These are phyloP conservation scores for Neofelis nebulosa DNA, from an alignment of 2,113 vertebrate species.

Conservation along the genomic window DNA sequence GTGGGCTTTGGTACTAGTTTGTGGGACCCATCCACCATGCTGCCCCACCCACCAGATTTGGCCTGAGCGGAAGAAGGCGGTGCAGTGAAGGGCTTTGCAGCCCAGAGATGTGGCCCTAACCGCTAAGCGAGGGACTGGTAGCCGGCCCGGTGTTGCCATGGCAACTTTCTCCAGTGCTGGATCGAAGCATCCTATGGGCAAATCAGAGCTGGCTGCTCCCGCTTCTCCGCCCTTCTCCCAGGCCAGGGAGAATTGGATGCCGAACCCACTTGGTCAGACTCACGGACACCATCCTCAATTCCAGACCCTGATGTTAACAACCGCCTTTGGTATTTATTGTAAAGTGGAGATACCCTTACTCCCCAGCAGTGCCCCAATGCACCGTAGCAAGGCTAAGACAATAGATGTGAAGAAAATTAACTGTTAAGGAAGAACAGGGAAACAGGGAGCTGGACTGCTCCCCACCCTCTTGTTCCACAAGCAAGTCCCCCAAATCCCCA, in stretches of 20 bases:
- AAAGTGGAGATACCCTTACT: background rate
- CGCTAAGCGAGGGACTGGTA: conserved; percentile 65
- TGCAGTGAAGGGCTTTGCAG: conserved; percentile 60
- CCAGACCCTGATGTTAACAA: conserved; percentile 25
- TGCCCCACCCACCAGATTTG: background rate
- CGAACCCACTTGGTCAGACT: conserved; percentile 54
- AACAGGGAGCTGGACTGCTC: background rate
- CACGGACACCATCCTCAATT: conserved; percentile 40
- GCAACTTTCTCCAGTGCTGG: conserved; percentile 76
- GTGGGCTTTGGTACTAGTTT: background rate
- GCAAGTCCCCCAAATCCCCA: background rate
- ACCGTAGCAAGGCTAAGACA: background rate
- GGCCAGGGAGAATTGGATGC: conserved; percentile 47
- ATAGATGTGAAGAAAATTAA: background rate
- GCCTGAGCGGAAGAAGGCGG: conserved; percentile 59
- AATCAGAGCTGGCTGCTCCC: conserved; percentile 72
- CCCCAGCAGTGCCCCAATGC: background rate
- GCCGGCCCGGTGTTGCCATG: conserved; percentile 78
- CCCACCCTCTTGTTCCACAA: background rate
- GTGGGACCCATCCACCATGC: background rate
- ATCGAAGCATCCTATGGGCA: conserved; percentile 79
- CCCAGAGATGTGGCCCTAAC: conserved; percentile 69
- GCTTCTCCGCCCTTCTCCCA: conserved; percentile 73
- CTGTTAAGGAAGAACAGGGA: background rate
- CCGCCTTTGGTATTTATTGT: background rate